Percentiles rank a stretch among this genome's conserved stretches.
These are phyloP conservation scores for Griposia aprilina DNA, from an alignment of 2,888 invertebrate genomes.

Conservation along the genomic window DNA sequence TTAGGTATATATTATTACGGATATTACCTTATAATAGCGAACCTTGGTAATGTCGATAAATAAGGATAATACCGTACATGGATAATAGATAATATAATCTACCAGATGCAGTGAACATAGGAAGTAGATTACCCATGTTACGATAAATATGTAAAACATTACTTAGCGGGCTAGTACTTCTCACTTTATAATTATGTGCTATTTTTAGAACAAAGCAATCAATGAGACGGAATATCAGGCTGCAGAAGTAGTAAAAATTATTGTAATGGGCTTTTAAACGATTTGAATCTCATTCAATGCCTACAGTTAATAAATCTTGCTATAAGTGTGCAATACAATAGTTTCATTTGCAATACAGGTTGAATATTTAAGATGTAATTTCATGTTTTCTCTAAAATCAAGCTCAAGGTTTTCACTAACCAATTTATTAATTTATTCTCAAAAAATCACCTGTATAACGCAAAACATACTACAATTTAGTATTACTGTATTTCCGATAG, in stretches of 20 bases:
- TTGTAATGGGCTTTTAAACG: not conserved
- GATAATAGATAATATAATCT: constrained; percentile 22
- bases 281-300: not conserved
- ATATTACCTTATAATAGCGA: constrained; percentile 31
- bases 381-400: not conserved
- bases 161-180: constrained; percentile 27
- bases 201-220: not conserved
- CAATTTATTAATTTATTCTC: not conserved
- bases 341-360: not conserved
- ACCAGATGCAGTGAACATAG: constrained; percentile 25
- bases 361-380: not conserved
- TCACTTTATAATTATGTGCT: constrained; percentile 12
- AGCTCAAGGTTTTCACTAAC: not conserved
- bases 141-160: constrained; percentile 35
- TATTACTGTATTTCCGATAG: not conserved
- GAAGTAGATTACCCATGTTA: constrained; percentile 33
- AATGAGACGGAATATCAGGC: too few relatives aligned
- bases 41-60: constrained; percentile 19
- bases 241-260: constrained; percentile 14
- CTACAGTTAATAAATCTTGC: not conserved
- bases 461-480: not conserved
- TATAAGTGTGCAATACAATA: not conserved
- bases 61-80: constrained; percentile 15
- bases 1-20: constrained; percentile 1
- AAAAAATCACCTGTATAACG: not conserved